Percentiles rank a stretch among this genome's conserved stretches.
Evolutionary conservation across 2,888 invertebrate genomes (phyloP).

Genomic region (Mayetiola destructor): DNA sequence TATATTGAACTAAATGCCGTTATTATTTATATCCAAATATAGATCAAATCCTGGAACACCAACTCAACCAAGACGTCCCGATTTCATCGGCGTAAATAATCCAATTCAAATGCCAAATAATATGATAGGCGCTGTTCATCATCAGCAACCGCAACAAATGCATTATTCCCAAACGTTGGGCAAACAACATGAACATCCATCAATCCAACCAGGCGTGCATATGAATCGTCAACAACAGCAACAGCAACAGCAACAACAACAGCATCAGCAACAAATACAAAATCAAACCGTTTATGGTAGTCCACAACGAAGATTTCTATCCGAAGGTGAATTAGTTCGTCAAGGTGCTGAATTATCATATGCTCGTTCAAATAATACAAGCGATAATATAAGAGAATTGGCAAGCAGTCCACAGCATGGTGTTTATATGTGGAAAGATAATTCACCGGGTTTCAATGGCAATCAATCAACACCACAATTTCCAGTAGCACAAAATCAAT

Average conservation of each 20-base stretch:
- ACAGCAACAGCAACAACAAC: slow-evolving; percentile 25
- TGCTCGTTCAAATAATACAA: slow-evolving; percentile 57
- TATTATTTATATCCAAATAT: slow-evolving; percentile 21
- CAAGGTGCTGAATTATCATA: slow-evolving; percentile 48
- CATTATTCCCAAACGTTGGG: slow-evolving; percentile 19
- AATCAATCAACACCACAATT: slow-evolving; percentile 5
- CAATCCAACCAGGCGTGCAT: neutral
- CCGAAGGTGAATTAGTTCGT: slow-evolving; percentile 66
- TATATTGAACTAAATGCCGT: neutral
- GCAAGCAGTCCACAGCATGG: slow-evolving; percentile 77
- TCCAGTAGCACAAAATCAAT: slow-evolving; percentile 1
- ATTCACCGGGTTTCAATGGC: slow-evolving; percentile 45
- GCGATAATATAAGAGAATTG: slow-evolving; percentile 75
- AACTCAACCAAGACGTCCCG: slow-evolving; percentile 74
- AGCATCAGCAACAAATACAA: slow-evolving; percentile 22
- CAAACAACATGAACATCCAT: slow-evolving; percentile 24
- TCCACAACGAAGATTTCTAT: slow-evolving; percentile 41
- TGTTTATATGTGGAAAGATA: slow-evolving; percentile 67
- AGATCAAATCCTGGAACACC: slow-evolving; percentile 89
- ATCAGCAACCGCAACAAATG: slow-evolving; percentile 35
- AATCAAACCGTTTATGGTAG: slow-evolving; percentile 11
- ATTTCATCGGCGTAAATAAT: slow-evolving; percentile 61
- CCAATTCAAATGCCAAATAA: slow-evolving; percentile 23
- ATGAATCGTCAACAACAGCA: slow-evolving; percentile 19
- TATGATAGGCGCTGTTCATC: slow-evolving; percentile 30